Conservation (phyloP, 2,797 vertebrate species). For the Hyperoplus lanceolatus region DNA sequence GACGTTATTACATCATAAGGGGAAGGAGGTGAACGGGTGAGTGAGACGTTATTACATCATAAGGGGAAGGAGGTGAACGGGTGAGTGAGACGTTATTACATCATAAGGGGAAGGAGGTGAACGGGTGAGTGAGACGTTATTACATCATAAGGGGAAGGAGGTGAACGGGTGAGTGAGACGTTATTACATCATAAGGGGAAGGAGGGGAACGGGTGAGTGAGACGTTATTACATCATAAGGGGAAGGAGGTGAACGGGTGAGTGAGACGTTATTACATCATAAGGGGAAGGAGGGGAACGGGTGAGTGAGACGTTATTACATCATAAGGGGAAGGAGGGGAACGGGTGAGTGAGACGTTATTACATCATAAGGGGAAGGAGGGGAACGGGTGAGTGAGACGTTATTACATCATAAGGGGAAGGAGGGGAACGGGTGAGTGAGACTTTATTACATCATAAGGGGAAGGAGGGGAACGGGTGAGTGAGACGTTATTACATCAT, state of each 20-base stretch:
- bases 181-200: not conserved
- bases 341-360: conserved; percentile 70
- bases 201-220: conserved; percentile 75
- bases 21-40: conserved; percentile 74
- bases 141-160: not conserved
- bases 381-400: conserved; percentile 75
- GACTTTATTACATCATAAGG: not conserved
- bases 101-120: conserved; percentile 33
- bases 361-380: not conserved
- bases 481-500: conserved; percentile 3
- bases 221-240: not conserved
- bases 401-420: not conserved
- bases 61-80: conserved; percentile 56
- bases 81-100: conserved; percentile 61
- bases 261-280: conserved; percentile 3
- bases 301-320: conserved; percentile 61
- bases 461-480: conserved; percentile 74
- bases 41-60: conserved; percentile 3
- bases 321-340: conserved; percentile 32
- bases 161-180: conserved; percentile 75
- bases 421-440: conserved; percentile 75
- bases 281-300: conserved; percentile 56
- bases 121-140: conserved; percentile 70
- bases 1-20: not conserved
- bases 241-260: conserved; percentile 74